phyloP scores from a whole-genome alignment of 2,888 invertebrate genomes.

The Notodonta dromedarius region DNA sequence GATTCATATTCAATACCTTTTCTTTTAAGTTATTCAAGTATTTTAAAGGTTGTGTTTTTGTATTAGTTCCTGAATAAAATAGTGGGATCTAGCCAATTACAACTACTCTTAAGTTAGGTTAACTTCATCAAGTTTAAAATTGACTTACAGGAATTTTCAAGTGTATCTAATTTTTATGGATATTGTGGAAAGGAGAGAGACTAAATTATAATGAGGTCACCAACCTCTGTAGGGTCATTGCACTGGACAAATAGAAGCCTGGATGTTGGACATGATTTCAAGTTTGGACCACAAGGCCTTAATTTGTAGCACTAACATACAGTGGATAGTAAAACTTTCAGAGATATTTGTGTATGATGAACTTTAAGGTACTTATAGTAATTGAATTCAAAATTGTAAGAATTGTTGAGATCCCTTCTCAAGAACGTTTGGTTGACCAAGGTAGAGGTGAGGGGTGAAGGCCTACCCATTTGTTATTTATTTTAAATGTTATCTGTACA shows the following conservation, averaged over 20 bases:
- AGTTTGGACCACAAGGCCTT: conserved; percentile 9
- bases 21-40: background rate
- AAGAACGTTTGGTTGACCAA: background rate
- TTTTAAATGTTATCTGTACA: no score
- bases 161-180: background rate
- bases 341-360: background rate
- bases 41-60: background rate
- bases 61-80: no score
- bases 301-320: conserved; percentile 4
- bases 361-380: background rate
- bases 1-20: background rate
- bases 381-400: background rate
- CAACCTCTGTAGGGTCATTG: conserved; percentile 48
- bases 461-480: no score
- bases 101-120: background rate
- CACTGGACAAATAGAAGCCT: conserved; percentile 35
- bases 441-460: background rate
- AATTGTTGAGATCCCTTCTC: no score
- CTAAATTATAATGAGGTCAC: conserved; percentile 49
- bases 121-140: background rate
- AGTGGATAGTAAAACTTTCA: background rate
- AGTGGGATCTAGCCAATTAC: no score
- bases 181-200: conserved; percentile 20
- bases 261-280: conserved; percentile 12
- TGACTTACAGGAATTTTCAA: background rate